Percentiles rank a stretch among this genome's conserved stretches.
Conservation (phyloP, 2,888 invertebrate species). For the Nemurella pictetii region DNA sequence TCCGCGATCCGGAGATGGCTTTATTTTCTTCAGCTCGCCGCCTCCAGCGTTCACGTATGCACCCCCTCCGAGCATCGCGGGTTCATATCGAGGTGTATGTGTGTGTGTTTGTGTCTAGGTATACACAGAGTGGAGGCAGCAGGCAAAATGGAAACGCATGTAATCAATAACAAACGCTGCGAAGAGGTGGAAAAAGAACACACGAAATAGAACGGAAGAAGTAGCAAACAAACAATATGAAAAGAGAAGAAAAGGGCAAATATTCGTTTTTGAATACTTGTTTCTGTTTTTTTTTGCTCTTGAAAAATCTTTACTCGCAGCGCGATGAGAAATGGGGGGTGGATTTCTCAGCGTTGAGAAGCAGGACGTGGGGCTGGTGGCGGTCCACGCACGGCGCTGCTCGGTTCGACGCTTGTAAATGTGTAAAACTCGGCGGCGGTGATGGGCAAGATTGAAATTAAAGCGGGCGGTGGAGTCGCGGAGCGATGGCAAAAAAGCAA, state of each 20-base stretch:
- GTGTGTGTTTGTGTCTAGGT: not conserved
- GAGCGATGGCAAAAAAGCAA: constrained; percentile 18
- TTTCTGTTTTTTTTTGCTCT: not conserved
- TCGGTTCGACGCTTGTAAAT: not conserved
- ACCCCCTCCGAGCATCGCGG: not conserved
- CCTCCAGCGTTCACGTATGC: not conserved
- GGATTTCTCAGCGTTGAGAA: not conserved
- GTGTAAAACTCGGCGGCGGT: constrained; percentile 9
- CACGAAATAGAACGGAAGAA: not conserved
- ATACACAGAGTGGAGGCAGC: not conserved
- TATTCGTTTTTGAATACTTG: constrained; percentile 1
- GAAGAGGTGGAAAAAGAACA: not conserved
- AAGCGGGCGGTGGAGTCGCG: not conserved
- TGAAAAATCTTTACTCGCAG: constrained; percentile 4
- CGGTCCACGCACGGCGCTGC: too few relatives aligned
- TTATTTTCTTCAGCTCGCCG: not conserved
- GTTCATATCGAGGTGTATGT: not conserved
- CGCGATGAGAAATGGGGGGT: constrained; percentile 8
- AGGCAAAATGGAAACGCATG: not conserved
- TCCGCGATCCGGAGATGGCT: not conserved
- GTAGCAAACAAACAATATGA: not conserved
- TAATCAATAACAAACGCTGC: not conserved
- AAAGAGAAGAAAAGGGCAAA: not conserved
- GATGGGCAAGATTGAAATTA: constrained; percentile 22
- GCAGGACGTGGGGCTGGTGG: not conserved